Evolutionary conservation across 2,888 invertebrate genomes (phyloP), one percentile per base, ranked within the genome.

Genomic region (Amphiduros pacificus): DNA sequence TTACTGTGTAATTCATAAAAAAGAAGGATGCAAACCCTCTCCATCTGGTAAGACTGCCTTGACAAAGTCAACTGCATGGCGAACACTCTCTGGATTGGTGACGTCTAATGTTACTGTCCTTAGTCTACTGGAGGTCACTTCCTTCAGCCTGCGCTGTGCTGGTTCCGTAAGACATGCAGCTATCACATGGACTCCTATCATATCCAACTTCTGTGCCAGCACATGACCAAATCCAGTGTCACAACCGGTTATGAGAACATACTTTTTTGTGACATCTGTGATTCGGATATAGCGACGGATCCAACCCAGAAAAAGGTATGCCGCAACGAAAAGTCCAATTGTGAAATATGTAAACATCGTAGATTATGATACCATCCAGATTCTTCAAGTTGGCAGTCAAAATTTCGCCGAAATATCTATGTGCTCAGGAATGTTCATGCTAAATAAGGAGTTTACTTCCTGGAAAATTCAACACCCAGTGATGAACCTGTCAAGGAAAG

Each of bases 51-150:
- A 40, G 1, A 31, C 49, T 20, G 60, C 40, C 29, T 52, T 55
- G 22, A 73, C 70, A 28, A 57, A 58, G 24, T 67, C 55, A 6
- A 62, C 61, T 2, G 71, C 71, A 11, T 62, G 59, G 22, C 62
- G 32, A 5, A 73, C 64, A 2, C 69, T 67, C 24, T 70, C 64
- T n/a, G 53, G 53, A 14, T 71, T 60, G 2, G 71, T 68, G 14
- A 74, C 64, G 52, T 74, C 71, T 22, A 73, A 32, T 0, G 50
- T 20, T 9, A 74, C 41, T 1, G 72, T 68, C 49, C 53, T 58
- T 2, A 60, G 49, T 31, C 63, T 41, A 4, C 36, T 49, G 32
- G 57, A 57, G 24, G 56, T 52, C 27, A 60, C 56, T 51, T 55
- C 22, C 40, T 52, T 60, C 53, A 65, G 32, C 24, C 62, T 51